These are phyloP conservation scores for Paragorgia papillata DNA, from an alignment of 92 coral and sea anemone species.

Conservation along the genomic window DNA sequence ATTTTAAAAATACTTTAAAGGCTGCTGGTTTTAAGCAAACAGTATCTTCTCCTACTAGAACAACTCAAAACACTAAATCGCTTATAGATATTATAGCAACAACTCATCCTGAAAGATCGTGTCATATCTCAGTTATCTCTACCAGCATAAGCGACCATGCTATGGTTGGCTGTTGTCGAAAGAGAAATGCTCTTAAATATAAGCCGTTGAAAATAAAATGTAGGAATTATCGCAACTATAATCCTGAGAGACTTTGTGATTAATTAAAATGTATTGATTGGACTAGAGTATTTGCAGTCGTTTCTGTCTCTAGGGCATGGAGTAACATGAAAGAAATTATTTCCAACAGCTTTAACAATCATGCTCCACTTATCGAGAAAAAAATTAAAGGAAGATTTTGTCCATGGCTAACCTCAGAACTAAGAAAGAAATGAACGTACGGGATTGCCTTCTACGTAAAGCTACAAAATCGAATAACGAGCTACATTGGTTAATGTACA, in stretches of 20 bases:
- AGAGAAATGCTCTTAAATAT: too few relatives aligned
- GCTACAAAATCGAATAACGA: neutral
- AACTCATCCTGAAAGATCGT: neutral
- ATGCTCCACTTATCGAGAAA: neutral
- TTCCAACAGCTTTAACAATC: slow-evolving; percentile 2
- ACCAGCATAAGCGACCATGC: slow-evolving; percentile 3
- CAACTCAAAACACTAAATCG: neutral
- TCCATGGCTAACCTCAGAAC: neutral
- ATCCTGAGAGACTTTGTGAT: neutral
- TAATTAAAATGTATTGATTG: neutral
- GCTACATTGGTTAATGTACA: neutral
- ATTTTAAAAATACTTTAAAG: neutral
- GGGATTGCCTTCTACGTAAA: neutral
- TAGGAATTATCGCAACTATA: slow-evolving; percentile 15
- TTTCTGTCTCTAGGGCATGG: too few relatives aligned
- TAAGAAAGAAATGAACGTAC: slow-evolving; percentile 2
- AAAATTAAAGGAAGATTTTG: slow-evolving; percentile 8
- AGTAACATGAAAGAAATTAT: neutral
- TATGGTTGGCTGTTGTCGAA: slow-evolving; percentile 16
- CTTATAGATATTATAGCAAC: neutral
- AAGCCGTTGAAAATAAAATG: slow-evolving; percentile 7
- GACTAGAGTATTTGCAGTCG: neutral
- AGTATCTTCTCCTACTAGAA: neutral
- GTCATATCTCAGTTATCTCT: slow-evolving; percentile 2
- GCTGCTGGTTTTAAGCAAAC: neutral